phyloP scores from a whole-genome alignment of 2,888 invertebrate genomes.

The Rutpela maculata region DNA sequence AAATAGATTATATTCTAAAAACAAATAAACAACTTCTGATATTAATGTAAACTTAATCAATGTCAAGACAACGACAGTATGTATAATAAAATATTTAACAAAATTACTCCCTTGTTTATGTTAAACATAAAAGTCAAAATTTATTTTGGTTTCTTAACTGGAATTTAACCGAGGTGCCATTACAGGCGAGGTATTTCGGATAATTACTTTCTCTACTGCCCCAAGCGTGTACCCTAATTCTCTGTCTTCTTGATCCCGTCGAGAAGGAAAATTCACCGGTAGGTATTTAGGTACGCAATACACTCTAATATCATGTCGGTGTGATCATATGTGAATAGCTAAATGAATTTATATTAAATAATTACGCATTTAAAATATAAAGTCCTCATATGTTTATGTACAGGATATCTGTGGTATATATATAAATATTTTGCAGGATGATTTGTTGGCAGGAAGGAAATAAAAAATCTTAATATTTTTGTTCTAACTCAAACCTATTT shows the following conservation, averaged over 20 bases:
- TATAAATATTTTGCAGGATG: no score
- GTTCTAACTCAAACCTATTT: no score
- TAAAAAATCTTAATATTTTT: no score
- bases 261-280: neutral
- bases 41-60: no score
- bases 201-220: neutral
- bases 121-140: neutral
- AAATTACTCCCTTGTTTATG: neutral
- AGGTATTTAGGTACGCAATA: constrained; percentile 17
- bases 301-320: constrained; percentile 10
- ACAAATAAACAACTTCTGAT: no score
- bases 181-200: constrained; percentile 8
- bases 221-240: neutral
- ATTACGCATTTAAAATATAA: neutral
- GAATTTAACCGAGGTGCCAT: constrained; percentile 5
- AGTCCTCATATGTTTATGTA: neutral
- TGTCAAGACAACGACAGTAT: no score
- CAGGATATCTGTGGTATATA: no score
- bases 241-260: neutral
- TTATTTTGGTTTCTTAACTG: constrained; percentile 8
- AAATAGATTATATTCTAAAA: no score
- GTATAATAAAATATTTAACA: neutral
- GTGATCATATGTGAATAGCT: neutral
- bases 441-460: no score
- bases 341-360: neutral